A percentile compares a stretch with the other conserved stretches of the same genome.
phyloP scores from a whole-genome alignment of 2,888 invertebrate species.

The Cantharis flavilabris region DNA sequence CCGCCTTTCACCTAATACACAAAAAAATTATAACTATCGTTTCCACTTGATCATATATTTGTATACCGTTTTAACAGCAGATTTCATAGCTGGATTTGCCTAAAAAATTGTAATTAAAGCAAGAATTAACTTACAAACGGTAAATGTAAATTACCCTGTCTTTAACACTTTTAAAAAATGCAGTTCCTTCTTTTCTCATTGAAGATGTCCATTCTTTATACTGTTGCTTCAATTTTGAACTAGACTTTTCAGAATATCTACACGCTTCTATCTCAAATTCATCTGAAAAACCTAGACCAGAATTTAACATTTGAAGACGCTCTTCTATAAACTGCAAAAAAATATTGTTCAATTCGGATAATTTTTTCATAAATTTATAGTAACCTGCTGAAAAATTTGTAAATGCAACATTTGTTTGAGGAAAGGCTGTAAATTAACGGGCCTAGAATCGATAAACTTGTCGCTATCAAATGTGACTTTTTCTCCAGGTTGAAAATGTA shows the following conservation, averaged over 20 bases:
- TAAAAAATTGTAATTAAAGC: constrained; percentile 57
- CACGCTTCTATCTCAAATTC: constrained; percentile 92
- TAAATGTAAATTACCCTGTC: constrained; percentile 71
- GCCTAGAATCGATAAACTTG: constrained; percentile 85
- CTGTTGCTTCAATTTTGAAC: constrained; percentile 67
- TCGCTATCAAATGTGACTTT: constrained; percentile 85
- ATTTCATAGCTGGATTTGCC: constrained; percentile 93
- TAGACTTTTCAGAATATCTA: constrained; percentile 69
- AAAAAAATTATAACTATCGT: not conserved
- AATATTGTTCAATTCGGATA: constrained; percentile 37
- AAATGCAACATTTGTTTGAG: constrained; percentile 87
- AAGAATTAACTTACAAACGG: constrained; percentile 3
- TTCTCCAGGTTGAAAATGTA: constrained; percentile 74
- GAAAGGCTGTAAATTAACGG: constrained; percentile 84
- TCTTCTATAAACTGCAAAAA: constrained; percentile 90
- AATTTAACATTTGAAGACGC: constrained; percentile 87
- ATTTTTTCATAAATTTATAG: not conserved
- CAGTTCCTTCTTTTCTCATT: constrained; percentile 80
- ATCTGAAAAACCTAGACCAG: constrained; percentile 91
- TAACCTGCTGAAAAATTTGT: constrained; percentile 92
- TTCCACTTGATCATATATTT: not conserved
- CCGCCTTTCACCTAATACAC: constrained; percentile 68
- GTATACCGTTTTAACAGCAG: constrained; percentile 88
- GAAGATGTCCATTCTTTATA: constrained; percentile 82
- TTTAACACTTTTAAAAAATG: constrained; percentile 84